Conservation (phyloP, 2,113 vertebrate species). For the Symphodus melops region DNA sequence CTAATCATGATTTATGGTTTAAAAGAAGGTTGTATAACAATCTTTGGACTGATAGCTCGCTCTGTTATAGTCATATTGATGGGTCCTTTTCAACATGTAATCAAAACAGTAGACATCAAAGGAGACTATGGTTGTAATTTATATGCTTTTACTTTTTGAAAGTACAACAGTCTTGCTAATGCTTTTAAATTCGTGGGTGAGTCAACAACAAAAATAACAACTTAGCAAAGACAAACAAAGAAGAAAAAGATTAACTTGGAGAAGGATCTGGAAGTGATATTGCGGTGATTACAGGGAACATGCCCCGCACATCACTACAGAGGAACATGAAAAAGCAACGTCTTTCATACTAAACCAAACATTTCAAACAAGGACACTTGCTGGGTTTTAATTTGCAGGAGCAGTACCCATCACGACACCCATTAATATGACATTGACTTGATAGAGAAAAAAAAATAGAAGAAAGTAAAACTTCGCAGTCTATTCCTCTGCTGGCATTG, state of each 20-base stretch:
- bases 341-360: conserved; percentile 35
- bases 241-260: neutral
- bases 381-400: conserved; percentile 65
- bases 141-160: neutral
- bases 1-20: too few relatives aligned
- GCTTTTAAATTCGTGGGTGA: conserved; percentile 15
- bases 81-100: neutral
- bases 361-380: conserved; percentile 50
- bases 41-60: neutral
- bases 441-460: conserved; percentile 20
- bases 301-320: conserved; percentile 31
- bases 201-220: conserved; percentile 27
- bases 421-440: conserved; percentile 54
- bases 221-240: neutral
- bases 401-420: conserved; percentile 56
- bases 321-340: conserved; percentile 25
- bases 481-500: conserved; percentile 42
- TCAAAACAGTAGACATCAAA: neutral
- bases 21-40: neutral
- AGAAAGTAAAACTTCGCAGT: neutral
- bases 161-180: neutral
- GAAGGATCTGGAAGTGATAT: conserved; percentile 43
- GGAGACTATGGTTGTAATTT: neutral
- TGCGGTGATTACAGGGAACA: conserved; percentile 53
- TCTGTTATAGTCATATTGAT: neutral